Base-by-base conservation (phyloP, 2,797 vertebrate genomes). In the Cuniculus paca region DNA sequence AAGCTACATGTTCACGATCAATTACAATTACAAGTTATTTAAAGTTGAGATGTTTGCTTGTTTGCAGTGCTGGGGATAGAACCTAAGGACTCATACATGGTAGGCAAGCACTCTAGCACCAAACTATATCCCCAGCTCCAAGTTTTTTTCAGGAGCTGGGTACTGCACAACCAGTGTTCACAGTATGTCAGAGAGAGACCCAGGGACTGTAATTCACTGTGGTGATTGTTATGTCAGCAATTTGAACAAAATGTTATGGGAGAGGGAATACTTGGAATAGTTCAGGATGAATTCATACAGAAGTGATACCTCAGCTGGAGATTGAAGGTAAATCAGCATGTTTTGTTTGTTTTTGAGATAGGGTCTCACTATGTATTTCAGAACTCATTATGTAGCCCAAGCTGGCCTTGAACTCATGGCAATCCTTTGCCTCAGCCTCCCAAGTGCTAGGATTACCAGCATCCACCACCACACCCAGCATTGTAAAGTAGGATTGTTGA, bases 271-370 rank as follows among this genome's bases (percentile, higher is more conserved):
- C 50, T 82, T 94, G 24, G 48, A 87, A 96, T 36, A 42, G 50
- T 61, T 95, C 68, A 90, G 48, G 36, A 85, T 86, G 78, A 85
- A 82, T 95, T 95, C 75, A 83, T 17, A 82, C 54, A 87, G 54
- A 94, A 82, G 26, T 74, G 61, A 72, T 77, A 75, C 58, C 58
- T n/a, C 42, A 95, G 77, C 19, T 97, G 60, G n/a, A 96, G 58
- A 95, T 94, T 82, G 88, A 92, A 75, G 42, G 42, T 31, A 75
- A 48, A 48, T 16, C 13, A 48, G 42, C 28, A 48, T 75, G 42
- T 75, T 48, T 74, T 45, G 24, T 74, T 45, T 75, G 45, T 48
- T 75, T 48, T 75, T 48, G 72, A 75, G 42, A 48, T 14, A 75
- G 42, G 26, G 13, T 75, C 26, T 48, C 72, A 28, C 72, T 74